Percentiles rank a stretch among this genome's conserved stretches.
phyloP scores from a whole-genome alignment of 1,140 invertebrate genomes.

The Bombus pyrosoma region DNA sequence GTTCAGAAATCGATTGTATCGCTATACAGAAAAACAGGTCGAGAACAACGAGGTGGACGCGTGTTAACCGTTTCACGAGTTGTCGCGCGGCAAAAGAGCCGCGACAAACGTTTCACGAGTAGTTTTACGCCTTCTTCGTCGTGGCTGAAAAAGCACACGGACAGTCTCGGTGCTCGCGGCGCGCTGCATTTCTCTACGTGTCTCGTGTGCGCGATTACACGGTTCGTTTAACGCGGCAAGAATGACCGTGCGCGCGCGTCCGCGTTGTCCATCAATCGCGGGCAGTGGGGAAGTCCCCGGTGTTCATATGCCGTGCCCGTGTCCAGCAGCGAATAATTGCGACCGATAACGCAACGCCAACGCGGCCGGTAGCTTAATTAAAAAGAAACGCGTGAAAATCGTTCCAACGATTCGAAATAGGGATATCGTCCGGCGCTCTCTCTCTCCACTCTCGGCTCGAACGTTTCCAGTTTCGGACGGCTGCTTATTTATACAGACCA shows the following conservation, averaged over 20 bases:
- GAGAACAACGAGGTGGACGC: background rate
- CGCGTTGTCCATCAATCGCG: slow-evolving; percentile 41
- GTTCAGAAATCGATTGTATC: too few relatives aligned
- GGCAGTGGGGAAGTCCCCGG: background rate
- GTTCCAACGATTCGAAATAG: slow-evolving; percentile 6
- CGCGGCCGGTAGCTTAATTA: slow-evolving; percentile 25
- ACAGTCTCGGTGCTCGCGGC: background rate
- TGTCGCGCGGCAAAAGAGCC: slow-evolving; percentile 44
- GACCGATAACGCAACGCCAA: slow-evolving; percentile 25
- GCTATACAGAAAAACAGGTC: background rate
- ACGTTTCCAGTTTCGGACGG: slow-evolving; percentile 70
- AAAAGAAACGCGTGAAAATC: slow-evolving; percentile 44
- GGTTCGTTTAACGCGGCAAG: slow-evolving; percentile 47
- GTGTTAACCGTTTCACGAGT: slow-evolving; percentile 29
- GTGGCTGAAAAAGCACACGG: slow-evolving; percentile 41
- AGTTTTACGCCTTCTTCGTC: slow-evolving; percentile 50
- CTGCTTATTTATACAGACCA: slow-evolving; percentile 76
- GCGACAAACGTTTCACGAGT: slow-evolving; percentile 45
- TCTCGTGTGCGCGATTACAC: slow-evolving; percentile 47
- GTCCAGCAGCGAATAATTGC: slow-evolving; percentile 38
- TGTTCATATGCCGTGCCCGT: slow-evolving; percentile 29
- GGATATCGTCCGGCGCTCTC: background rate
- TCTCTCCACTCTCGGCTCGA: slow-evolving; percentile 2
- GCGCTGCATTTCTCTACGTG: slow-evolving; percentile 43
- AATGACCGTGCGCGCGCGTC: slow-evolving; percentile 21